Conservation (phyloP, 2,888 invertebrate species). For the Cantharis rufa region DNA sequence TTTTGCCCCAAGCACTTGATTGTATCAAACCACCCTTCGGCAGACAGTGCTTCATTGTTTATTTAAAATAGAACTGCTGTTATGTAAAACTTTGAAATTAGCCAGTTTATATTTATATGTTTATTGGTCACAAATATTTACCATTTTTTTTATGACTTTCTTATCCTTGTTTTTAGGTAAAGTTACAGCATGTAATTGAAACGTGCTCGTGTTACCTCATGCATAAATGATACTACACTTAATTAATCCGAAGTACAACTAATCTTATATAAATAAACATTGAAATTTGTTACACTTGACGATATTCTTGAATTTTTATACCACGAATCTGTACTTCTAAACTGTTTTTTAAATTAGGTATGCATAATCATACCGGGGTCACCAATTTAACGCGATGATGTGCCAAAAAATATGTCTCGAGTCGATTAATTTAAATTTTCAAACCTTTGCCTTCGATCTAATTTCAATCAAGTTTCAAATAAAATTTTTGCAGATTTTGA, state of each 20-base stretch:
- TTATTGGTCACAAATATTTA: neutral
- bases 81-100: neutral
- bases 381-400: neutral
- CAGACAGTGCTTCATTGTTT: neutral
- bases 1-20: neutral
- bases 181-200: neutral
- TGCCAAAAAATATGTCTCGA: too few species aligned
- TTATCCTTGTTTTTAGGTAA: neutral
- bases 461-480: too few species aligned
- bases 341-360: neutral
- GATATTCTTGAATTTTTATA: neutral
- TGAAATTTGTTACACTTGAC: neutral
- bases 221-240: neutral
- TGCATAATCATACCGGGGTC: neutral
- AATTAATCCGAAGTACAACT: neutral
- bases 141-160: neutral
- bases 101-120: neutral
- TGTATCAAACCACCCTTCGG: neutral
- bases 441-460: too few species aligned
- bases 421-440: too few species aligned
- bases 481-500: too few species aligned
- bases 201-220: neutral
- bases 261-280: neutral
- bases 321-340: neutral
- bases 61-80: neutral